These are phyloP conservation scores for Psittacula echo DNA, from an alignment of 2,797 vertebrate genomes.

Conservation along the genomic window DNA sequence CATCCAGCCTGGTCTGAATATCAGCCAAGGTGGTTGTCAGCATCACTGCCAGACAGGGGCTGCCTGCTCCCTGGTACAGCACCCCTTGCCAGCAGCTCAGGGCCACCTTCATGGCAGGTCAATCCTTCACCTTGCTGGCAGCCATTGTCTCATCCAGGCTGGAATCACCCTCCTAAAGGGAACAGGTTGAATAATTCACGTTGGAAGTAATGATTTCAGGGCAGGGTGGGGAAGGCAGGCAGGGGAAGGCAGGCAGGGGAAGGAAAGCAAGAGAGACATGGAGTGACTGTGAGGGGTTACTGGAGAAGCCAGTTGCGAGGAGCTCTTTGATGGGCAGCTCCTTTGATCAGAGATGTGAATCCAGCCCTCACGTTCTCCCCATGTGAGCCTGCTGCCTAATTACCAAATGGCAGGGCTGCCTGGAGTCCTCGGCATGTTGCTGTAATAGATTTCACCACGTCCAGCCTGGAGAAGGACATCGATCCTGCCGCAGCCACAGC, in stretches of 20 bases:
- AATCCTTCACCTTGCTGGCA: background rate
- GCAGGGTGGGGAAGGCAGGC: background rate
- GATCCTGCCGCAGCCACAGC: conserved; percentile 59
- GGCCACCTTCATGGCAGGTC: background rate
- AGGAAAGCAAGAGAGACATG: background rate
- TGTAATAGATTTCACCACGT: conserved; percentile 59
- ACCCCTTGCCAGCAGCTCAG: background rate
- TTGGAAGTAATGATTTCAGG: background rate
- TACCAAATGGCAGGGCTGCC: conserved; percentile 39
- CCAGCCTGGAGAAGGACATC: conserved; percentile 67
- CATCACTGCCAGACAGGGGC: rapidly evolving
- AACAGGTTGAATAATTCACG: background rate
- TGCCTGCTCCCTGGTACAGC: background rate
- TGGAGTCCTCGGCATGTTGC: conserved; percentile 39
- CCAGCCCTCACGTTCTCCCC: conserved; percentile 59
- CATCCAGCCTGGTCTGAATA: background rate
- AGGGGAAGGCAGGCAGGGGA: background rate
- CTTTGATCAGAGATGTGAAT: conserved; percentile 72
- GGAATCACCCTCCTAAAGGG: background rate
- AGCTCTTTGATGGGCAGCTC: conserved; percentile 71
- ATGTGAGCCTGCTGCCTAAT: conserved; percentile 59
- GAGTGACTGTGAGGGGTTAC: background rate
- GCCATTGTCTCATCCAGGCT: background rate
- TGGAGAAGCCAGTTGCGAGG: background rate
- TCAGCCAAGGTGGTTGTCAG: background rate